Evolutionary conservation across 2,797 vertebrate genomes (phyloP), one percentile per base, ranked within the genome.

Genomic region (Acanthurus lineatus): DNA sequence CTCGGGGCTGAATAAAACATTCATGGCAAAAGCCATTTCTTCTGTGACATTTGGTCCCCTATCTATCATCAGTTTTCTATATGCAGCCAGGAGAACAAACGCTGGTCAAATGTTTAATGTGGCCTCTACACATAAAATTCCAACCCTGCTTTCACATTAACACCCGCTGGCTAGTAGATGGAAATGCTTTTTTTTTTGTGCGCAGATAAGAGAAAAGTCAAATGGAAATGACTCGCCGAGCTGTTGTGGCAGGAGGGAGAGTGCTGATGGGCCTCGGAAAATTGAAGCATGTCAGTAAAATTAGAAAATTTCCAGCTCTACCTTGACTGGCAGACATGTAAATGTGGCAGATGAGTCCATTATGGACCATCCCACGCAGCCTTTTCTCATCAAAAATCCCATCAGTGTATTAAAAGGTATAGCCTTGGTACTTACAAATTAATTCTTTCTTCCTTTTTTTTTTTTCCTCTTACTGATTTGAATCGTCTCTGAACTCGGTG

Each of bases 131-230:
- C 93, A 93, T 94, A 90, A 92, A 94, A 94, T 93, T 91, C 90
- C 89, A 92, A 92, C 89, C 88, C 85, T 61, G 85, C 91, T 92
- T 93, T 92, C 86, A 93, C 92, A 92, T 94, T 92, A 93, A 90
- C 92, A 91, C 89, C 90, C 89, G 88, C 86, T 79, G 90, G 94
- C 94, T 91, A 93, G 86, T 91, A 76, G 91, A 94, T 94, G 92
- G 90, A 94, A 95, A 93, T 88, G 92, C 89, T 85, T 92, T 65
- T 79, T 69, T 74, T 89, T 66, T n/a, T n/a, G n/a, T 72, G 77
- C 20, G 65, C 82, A 94, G 94, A 95, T 95, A 95, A 95, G 91
- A 94, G 91, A 94, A 93, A 94, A 94, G 94, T 95, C 92, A 93
- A 94, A 94, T 94, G 92, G 93, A 95, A 95, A 94, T 94, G 90